Evolutionary conservation across 2,797 vertebrate genomes (phyloP).

Genomic region (Prionace glauca): DNA sequence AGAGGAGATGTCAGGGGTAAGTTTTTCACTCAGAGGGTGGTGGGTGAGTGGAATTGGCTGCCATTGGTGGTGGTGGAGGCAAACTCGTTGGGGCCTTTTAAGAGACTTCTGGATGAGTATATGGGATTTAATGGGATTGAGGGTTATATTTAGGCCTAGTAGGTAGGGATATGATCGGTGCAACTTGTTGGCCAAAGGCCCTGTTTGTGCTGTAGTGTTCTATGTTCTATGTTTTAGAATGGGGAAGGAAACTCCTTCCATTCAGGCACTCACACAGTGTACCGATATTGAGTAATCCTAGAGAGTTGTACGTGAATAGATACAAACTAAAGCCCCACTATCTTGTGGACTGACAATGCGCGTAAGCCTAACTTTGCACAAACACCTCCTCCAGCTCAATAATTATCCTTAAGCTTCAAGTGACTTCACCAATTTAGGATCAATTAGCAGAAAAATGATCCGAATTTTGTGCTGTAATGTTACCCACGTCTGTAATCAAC

Average conservation of each 20-base stretch:
- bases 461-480: neutral
- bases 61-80: no score
- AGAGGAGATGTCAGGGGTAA: no score
- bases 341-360: neutral
- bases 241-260: neutral
- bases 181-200: no score
- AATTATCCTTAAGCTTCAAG: neutral
- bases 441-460: neutral
- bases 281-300: neutral
- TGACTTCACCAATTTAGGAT: neutral
- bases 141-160: no score
- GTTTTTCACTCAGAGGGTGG: no score
- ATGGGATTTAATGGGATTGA: no score
- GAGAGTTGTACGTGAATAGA: neutral
- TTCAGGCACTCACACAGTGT: neutral
- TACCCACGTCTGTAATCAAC: neutral
- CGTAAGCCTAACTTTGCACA: neutral
- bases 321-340: neutral
- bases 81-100: no score
- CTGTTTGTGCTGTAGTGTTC: no score
- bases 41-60: no score
- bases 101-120: no score
- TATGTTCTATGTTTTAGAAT: neutral
- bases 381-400: neutral
- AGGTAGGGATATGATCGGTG: no score